A percentile compares a stretch with the other conserved stretches of the same genome.
These are phyloP conservation scores for Watsonalla binaria DNA, from an alignment of 2,888 invertebrate species.

Conservation along the genomic window DNA sequence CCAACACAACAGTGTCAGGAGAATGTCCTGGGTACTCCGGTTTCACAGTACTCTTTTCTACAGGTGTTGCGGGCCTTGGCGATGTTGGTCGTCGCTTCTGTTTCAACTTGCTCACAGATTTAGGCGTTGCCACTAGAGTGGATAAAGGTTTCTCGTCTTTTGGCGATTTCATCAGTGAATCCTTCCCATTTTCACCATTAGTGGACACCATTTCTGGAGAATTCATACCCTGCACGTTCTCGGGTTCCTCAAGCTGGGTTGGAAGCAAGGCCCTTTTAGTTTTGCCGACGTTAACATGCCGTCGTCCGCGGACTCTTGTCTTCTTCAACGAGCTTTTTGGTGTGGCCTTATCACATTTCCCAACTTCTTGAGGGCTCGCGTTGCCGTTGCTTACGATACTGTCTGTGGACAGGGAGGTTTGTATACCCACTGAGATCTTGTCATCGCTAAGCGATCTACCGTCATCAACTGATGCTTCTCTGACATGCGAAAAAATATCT, in stretches of 20 bases:
- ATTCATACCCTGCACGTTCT: constrained; percentile 66
- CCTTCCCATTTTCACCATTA: constrained; percentile 53
- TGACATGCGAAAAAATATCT: constrained; percentile 63
- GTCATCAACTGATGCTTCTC: constrained; percentile 53
- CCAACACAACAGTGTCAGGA: constrained; percentile 76
- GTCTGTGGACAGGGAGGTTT: constrained; percentile 52
- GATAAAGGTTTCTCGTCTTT: constrained; percentile 63
- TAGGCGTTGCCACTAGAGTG: constrained; percentile 57
- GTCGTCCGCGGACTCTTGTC: constrained; percentile 60
- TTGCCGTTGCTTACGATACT: constrained; percentile 58
- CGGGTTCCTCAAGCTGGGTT: constrained; percentile 64
- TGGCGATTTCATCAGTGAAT: constrained; percentile 49
- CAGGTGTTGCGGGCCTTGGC: constrained; percentile 65
- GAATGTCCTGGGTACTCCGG: constrained; percentile 58
- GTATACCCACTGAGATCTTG: constrained; percentile 63
- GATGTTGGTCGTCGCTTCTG: constrained; percentile 63
- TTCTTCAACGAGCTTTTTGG: constrained; percentile 76
- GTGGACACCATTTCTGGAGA: constrained; percentile 72
- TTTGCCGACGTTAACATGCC: constrained; percentile 57
- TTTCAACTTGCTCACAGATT: constrained; percentile 64
- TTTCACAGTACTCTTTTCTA: constrained; percentile 53
- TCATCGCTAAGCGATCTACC: constrained; percentile 51
- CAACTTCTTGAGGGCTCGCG: constrained; percentile 64
- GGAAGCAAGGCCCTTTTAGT: constrained; percentile 66
- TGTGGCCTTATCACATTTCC: constrained; percentile 62